Base-by-base conservation (phyloP, 2,888 invertebrate species). In the Rotaria magnacalcarata region DNA sequence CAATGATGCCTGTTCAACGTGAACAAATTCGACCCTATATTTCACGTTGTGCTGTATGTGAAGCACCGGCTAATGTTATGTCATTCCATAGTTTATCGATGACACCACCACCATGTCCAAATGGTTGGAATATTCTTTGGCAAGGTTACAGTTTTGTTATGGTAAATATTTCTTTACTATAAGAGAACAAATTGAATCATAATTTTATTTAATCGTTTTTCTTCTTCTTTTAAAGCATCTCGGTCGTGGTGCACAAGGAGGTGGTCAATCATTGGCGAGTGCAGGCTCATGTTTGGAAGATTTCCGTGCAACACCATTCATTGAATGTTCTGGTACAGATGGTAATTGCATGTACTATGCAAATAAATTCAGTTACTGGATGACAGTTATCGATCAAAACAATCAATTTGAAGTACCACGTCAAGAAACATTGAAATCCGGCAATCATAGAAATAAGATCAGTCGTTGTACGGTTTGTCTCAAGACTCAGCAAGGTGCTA, bases 281-380 rank as follows among this genome's bases (percentile, higher is more conserved):
- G 96, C 98, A 0, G 98, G 99, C 27, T 97, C 97, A 0, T 99
- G 99, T 90, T 92, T 99, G 80, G 95, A 95, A 90, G 95, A 96
- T 89, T 99, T 98, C 94, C 94, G 97, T 27, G 93, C 95, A 0
- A 93, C 94, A 88, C 97, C 97, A 0, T 96, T 97, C 92, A 96
- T 99, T 88, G 97, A 98, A 91, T 98, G 98, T 90, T 96, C 96
- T 89, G 89, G 21, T 87, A 84, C 88, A 19, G 88, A 88, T 4
- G 91, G 91, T 74, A 89, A 90, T 1, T 91, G 91, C 87, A 90
- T 90, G 87, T 90, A 90, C 88, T 91, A 90, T 85, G 95, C 96
- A 88, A 96, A 98, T 91, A 95, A 96, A 91, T 94, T 96, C 90
- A 96, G 96, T 91, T 99, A 97, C 93, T 99, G 99, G 99, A 93